phyloP scores from a whole-genome alignment of 2,888 invertebrate genomes.

The Hemicrepidius hirtus region DNA sequence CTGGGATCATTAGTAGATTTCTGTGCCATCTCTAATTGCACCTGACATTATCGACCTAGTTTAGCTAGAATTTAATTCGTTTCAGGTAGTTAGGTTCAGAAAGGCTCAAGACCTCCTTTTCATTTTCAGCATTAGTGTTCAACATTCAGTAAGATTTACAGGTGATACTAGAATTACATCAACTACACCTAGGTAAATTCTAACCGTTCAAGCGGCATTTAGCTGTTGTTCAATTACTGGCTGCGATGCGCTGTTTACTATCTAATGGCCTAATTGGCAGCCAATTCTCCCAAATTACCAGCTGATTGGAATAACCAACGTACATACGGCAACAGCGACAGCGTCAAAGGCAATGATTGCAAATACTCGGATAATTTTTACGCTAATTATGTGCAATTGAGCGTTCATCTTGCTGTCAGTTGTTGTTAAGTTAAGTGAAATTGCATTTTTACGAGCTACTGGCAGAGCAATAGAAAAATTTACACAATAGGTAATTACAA shows the following conservation, averaged over 20 bases:
- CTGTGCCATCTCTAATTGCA: constrained; percentile 20
- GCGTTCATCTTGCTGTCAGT: constrained; percentile 15
- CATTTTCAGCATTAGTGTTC: constrained; percentile 3
- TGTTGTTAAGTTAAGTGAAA: background rate
- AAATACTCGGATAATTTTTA: constrained; percentile 26
- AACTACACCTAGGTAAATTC: background rate
- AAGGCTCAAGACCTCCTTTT: background rate
- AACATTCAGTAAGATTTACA: background rate
- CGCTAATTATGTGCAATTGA: constrained; percentile 16
- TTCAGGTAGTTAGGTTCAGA: constrained; percentile 6
- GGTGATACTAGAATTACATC: background rate
- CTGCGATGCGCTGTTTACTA: constrained; percentile 33
- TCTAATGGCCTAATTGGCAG: constrained; percentile 38
- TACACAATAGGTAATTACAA: background rate
- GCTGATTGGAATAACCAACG: constrained; percentile 38
- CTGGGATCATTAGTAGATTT: constrained; percentile 29
- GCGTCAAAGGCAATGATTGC: constrained; percentile 32
- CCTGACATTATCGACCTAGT: constrained; percentile 30
- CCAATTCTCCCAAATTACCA: constrained; percentile 39
- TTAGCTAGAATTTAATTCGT: constrained; percentile 17
- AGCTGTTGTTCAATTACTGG: constrained; percentile 39
- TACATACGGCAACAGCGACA: constrained; percentile 26
- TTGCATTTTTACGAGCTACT: background rate
- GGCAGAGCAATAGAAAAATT: no score
- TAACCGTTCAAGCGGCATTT: constrained; percentile 17